phyloP scores from a whole-genome alignment of 2,797 vertebrate species.

The Sphenodon punctatus region DNA sequence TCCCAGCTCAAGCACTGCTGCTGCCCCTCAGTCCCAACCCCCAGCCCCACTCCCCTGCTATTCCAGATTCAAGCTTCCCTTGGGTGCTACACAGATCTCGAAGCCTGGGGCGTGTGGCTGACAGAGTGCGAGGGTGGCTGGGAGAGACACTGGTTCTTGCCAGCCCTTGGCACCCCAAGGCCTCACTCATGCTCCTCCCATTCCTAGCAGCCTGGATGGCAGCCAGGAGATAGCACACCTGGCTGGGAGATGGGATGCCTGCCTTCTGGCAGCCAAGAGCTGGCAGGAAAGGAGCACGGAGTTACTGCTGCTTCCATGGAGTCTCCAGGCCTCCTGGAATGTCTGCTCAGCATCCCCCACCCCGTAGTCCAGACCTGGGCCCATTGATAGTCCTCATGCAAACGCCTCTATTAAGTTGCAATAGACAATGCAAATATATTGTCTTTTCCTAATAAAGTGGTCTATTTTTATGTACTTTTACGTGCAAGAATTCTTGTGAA shows the following conservation, averaged over 20 bases:
- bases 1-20: too few species aligned
- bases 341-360: neutral
- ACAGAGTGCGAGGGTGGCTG: neutral
- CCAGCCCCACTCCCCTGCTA: too few species aligned
- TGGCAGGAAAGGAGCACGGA: too few species aligned
- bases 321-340: neutral
- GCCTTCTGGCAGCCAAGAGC: too few species aligned
- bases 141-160: too few species aligned
- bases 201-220: neutral
- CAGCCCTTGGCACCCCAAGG: neutral
- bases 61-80: neutral
- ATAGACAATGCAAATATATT: too few species aligned
- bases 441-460: too few species aligned
- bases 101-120: neutral
- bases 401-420: too few species aligned
- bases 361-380: neutral
- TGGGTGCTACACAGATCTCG: neutral
- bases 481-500: too few species aligned
- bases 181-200: neutral
- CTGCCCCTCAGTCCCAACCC: too few species aligned
- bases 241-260: neutral
- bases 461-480: too few species aligned
- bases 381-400: too few species aligned
- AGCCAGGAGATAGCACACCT: neutral
- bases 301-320: neutral